Evolutionary conservation across 2,888 invertebrate genomes (phyloP).

Genomic region (Microchrysa polita): DNA sequence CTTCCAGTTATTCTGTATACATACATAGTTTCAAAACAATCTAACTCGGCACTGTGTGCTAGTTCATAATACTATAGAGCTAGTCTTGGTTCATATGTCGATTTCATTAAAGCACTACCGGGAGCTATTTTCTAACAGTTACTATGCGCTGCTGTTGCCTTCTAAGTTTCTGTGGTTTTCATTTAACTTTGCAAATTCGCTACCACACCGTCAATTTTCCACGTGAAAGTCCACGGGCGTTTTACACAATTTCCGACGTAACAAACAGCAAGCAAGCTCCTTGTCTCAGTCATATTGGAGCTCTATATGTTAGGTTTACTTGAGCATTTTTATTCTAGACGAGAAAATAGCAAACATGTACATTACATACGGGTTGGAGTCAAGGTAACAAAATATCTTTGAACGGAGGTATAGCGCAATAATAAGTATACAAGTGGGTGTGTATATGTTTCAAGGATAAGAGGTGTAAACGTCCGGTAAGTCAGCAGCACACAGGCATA

Average conservation of each 20-base stretch:
- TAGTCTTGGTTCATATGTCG: not conserved
- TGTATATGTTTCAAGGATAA: conserved; percentile 29
- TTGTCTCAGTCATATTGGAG: conserved; percentile 14
- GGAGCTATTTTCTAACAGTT: conserved; percentile 38
- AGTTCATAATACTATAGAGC: not conserved
- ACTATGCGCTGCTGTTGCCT: conserved; percentile 24
- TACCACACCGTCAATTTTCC: conserved; percentile 22
- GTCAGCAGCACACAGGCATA: conserved; percentile 1
- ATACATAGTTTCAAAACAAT: no score
- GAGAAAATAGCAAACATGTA: not conserved
- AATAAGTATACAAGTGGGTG: conserved; percentile 6
- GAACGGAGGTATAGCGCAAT: no score
- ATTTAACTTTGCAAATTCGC: conserved; percentile 40
- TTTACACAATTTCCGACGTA: conserved; percentile 41
- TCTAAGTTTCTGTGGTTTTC: conserved; percentile 40
- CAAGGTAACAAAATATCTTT: conserved; percentile 1
- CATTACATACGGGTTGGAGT: conserved; percentile 6
- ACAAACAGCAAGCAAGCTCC: conserved; percentile 15
- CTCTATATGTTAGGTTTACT: conserved; percentile 20
- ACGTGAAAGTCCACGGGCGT: conserved; percentile 41
- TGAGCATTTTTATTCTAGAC: conserved; percentile 10
- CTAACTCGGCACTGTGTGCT: no score
- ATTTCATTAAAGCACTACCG: conserved; percentile 40
- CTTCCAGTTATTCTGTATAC: no score
- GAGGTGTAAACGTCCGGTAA: conserved; percentile 40